Evolutionary conservation across 2,113 vertebrate species (phyloP).

Genomic region (Thymallus thymallus): DNA sequence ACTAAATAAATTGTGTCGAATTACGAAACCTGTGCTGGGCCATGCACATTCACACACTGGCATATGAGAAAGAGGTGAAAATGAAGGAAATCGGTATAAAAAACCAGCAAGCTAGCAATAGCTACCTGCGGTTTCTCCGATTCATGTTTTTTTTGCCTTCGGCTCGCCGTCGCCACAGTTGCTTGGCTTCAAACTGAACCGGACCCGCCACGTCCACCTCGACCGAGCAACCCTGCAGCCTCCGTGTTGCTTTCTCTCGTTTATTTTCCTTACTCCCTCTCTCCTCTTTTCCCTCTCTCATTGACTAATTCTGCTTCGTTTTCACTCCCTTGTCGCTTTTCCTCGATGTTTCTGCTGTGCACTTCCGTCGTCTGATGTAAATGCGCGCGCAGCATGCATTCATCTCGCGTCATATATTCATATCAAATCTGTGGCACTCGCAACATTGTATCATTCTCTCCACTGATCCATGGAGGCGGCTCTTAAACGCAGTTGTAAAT

Average conservation of each 20-base stretch:
- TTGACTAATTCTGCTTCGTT: slow-evolving; percentile 50
- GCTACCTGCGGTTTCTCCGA: slow-evolving; percentile 68
- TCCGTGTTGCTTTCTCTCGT: slow-evolving; percentile 52
- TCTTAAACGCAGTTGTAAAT: slow-evolving; percentile 23
- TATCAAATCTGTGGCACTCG: neutral
- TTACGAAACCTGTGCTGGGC: slow-evolving; percentile 27
- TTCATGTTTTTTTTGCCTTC: slow-evolving; percentile 60
- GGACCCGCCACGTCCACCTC: slow-evolving; percentile 80
- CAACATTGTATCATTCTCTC: neutral
- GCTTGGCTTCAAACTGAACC: slow-evolving; percentile 57
- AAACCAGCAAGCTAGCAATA: neutral
- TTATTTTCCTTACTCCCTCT: slow-evolving; percentile 44
- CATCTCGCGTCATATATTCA: neutral
- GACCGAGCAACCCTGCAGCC: slow-evolving; percentile 64
- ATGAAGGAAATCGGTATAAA: slow-evolving; percentile 13
- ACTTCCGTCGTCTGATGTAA: slow-evolving; percentile 34
- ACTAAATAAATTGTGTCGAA: slow-evolving; percentile 36
- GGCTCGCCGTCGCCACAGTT: slow-evolving; percentile 43
- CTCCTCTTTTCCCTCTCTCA: slow-evolving; percentile 32
- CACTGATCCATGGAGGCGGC: neutral
- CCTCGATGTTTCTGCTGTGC: slow-evolving; percentile 47
- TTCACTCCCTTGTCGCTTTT: slow-evolving; percentile 39
- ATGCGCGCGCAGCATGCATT: slow-evolving; percentile 39
- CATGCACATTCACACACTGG: slow-evolving; percentile 27
- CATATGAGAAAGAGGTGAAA: slow-evolving; percentile 15